Percentiles rank a stretch among this genome's conserved stretches.
Conservation (phyloP, 2,113 vertebrate species). For the Vulpes vulpes region DNA sequence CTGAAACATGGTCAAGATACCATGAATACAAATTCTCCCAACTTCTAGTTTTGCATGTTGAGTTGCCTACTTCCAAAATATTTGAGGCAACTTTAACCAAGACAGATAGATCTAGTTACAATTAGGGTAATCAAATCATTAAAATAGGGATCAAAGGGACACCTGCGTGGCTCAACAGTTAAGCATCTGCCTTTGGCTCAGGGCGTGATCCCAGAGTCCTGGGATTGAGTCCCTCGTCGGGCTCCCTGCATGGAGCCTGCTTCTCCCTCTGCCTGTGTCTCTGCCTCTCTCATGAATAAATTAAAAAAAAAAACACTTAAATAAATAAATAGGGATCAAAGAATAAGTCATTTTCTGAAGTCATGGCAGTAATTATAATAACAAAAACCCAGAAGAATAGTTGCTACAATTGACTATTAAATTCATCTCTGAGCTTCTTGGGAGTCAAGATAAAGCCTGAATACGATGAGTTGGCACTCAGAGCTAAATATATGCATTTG, state of each 20-base stretch:
- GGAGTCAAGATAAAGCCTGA: background rate
- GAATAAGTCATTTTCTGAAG: background rate
- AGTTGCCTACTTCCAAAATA: background rate
- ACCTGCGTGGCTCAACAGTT: too few relatives aligned
- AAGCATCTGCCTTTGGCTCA: too few relatives aligned
- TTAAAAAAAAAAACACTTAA: too few relatives aligned
- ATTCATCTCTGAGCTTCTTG: background rate
- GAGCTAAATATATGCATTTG: background rate
- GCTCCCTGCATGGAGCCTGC: too few relatives aligned
- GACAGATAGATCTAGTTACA: slow-evolving; percentile 4
- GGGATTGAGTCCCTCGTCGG: too few relatives aligned
- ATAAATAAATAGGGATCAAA: background rate
- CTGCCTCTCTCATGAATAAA: too few relatives aligned
- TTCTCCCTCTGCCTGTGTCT: too few relatives aligned
- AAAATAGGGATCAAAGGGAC: background rate
- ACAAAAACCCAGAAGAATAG: background rate
- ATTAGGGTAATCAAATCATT: background rate
- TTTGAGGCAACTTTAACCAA: slow-evolving; percentile 14
- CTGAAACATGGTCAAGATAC: background rate
- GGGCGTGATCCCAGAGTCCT: too few relatives aligned
- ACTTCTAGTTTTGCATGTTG: background rate
- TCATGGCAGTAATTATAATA: slow-evolving; percentile 38
- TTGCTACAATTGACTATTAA: background rate
- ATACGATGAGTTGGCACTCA: background rate
- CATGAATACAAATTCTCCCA: background rate